A percentile compares a stretch with the other conserved stretches of the same genome.
phyloP scores from a whole-genome alignment of 2,888 invertebrate species.

The Drosophila kuntzei region DNA sequence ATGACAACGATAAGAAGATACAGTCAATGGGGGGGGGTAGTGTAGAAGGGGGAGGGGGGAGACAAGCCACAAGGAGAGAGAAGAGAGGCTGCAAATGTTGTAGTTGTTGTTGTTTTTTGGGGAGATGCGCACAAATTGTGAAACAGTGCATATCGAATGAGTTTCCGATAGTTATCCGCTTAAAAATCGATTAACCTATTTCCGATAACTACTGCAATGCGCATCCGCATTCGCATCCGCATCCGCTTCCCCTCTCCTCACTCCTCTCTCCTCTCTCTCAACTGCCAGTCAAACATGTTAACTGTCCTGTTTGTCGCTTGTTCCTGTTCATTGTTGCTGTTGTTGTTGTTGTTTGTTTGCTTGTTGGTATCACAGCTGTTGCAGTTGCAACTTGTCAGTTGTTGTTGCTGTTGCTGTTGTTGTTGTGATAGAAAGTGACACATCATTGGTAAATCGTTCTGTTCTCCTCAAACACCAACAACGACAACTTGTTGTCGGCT shows the following conservation, averaged over 20 bases:
- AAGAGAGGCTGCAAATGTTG: neutral
- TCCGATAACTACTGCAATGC: slow-evolving; percentile 84
- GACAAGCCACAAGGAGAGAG: slow-evolving; percentile 17
- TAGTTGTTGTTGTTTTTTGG: neutral
- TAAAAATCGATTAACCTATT: slow-evolving; percentile 85
- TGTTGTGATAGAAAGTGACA: slow-evolving; percentile 76
- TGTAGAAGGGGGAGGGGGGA: neutral
- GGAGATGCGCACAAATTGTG: slow-evolving; percentile 47
- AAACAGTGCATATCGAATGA: slow-evolving; percentile 82
- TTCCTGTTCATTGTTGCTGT: slow-evolving; percentile 30
- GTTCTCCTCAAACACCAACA: slow-evolving; percentile 53
- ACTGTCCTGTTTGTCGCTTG: slow-evolving; percentile 53
- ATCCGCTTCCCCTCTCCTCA: slow-evolving; percentile 9
- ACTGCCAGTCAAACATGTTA: slow-evolving; percentile 73
- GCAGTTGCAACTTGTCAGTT: slow-evolving; percentile 27
- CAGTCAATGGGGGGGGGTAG: neutral
- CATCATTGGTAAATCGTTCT: slow-evolving; percentile 63
- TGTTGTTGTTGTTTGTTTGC: slow-evolving; percentile 13
- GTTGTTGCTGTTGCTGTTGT: slow-evolving; percentile 38
- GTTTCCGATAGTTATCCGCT: slow-evolving; percentile 83
- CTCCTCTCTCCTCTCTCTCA: neutral
- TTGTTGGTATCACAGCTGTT: slow-evolving; percentile 51
- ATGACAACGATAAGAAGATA: slow-evolving; percentile 62
- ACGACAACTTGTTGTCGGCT: slow-evolving; percentile 14
- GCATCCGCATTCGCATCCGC: slow-evolving; percentile 71